Evolutionary conservation across 2,888 invertebrate genomes (phyloP).

Genomic region (Teinopalpus imperialis): DNA sequence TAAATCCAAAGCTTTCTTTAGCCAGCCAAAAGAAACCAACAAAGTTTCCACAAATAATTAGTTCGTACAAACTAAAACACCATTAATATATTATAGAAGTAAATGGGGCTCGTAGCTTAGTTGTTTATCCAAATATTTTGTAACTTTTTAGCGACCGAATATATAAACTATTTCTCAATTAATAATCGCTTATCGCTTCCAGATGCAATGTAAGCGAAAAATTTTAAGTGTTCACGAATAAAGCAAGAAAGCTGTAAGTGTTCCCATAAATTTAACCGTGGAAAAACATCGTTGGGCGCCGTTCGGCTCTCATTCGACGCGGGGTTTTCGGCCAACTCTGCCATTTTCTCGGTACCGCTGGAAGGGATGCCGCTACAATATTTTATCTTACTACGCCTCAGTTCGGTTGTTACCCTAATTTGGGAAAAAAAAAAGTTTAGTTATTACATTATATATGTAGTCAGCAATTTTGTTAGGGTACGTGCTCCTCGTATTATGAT

Average conservation of each 20-base stretch:
- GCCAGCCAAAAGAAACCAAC: too few relatives aligned
- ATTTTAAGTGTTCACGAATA: constrained; percentile 64
- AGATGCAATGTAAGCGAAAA: constrained; percentile 39
- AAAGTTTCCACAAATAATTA: too few relatives aligned
- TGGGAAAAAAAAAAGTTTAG: constrained; percentile 12
- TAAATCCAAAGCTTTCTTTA: too few relatives aligned
- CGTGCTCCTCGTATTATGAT: too few relatives aligned
- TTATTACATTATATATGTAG: constrained; percentile 13
- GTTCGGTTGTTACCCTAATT: constrained; percentile 18
- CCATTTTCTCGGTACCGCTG: constrained; percentile 18
- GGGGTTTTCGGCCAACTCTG: constrained; percentile 29
- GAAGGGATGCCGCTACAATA: constrained; percentile 20
- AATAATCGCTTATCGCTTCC: too few relatives aligned
- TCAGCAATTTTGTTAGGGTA: too few relatives aligned
- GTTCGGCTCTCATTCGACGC: constrained; percentile 46
- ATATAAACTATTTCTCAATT: too few relatives aligned
- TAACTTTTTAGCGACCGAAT: too few relatives aligned
- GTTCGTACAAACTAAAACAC: too few relatives aligned
- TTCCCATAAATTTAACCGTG: constrained; percentile 65
- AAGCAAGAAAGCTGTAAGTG: constrained; percentile 64
- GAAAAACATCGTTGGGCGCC: constrained; percentile 57
- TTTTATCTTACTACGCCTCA: constrained; percentile 21
- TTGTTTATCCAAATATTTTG: too few relatives aligned
- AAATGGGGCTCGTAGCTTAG: too few relatives aligned
- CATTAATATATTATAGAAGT: too few relatives aligned